phyloP scores from a whole-genome alignment of 1,140 invertebrate genomes.

The Hermetia illucens region DNA sequence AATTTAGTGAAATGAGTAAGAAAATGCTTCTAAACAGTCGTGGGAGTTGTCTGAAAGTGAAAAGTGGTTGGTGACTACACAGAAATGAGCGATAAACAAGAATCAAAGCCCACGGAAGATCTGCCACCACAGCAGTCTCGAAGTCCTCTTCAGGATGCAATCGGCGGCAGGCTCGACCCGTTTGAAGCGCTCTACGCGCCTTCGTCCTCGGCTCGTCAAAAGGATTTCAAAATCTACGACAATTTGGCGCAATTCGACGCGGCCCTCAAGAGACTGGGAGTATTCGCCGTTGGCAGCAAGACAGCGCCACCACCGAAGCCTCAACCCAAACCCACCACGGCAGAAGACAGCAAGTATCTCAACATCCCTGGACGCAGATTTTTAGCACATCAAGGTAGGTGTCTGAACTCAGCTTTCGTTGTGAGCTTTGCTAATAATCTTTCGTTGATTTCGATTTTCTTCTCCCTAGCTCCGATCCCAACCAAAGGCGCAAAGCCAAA shows the following conservation, averaged over 20 bases:
- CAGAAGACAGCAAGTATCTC: neutral
- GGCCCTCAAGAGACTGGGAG: slow-evolving; percentile 11
- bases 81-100: slow-evolving; percentile 17
- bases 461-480: slow-evolving; percentile 17
- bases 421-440: slow-evolving; percentile 5
- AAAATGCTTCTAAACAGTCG: too few species aligned
- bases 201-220: slow-evolving; percentile 33
- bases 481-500: slow-evolving; percentile 11
- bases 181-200: slow-evolving; percentile 42
- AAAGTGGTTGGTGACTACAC: slow-evolving; percentile 9
- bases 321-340: neutral
- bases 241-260: slow-evolving; percentile 44
- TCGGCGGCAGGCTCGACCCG: slow-evolving; percentile 45
- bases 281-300: neutral
- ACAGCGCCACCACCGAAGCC: neutral
- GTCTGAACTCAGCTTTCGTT: slow-evolving; percentile 12
- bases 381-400: slow-evolving; percentile 7
- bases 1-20: too few species aligned
- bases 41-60: slow-evolving; percentile 4
- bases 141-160: slow-evolving; percentile 38
- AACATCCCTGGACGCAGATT: too few species aligned
- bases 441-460: slow-evolving; percentile 3
- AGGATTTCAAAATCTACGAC: slow-evolving; percentile 41
- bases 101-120: slow-evolving; percentile 6
- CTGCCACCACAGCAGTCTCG: slow-evolving; percentile 20